Base-by-base conservation (phyloP, 2,888 invertebrate species). In the Tromatobia lineatoria region DNA sequence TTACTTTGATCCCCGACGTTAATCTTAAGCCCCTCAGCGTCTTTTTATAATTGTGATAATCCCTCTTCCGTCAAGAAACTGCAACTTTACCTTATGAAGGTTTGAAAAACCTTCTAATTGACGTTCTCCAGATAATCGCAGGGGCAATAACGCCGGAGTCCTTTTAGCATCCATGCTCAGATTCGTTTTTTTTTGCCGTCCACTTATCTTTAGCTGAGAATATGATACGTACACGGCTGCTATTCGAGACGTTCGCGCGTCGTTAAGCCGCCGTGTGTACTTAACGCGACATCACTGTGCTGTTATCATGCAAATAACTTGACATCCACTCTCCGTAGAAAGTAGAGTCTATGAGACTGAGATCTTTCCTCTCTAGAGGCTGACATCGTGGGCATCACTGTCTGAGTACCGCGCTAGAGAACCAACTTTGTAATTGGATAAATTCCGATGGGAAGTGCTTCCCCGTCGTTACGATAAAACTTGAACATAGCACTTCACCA, bases 361-460 rank as follows among this genome's bases (percentile, higher is more conserved):
- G 75, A 25, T 61, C 64, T 64, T 75, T 18, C 2, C 64, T 50
- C 18, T 20, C 23, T 20, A 23, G 23, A 23, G 54, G 20, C 23
- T 11, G 54, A 47, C n/a, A n/a, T n/a, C 11, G 59, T 11, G 50
- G 50, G 29, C 54, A 23, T 23, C 54, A 47, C 15, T 47, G 54
- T 23, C 10, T 38, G 54, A 20, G 23, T 11, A 23, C 54, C 54
- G 54, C 52, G 18, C 7, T 38, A 18, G 23, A 15, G 54, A 54
- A 52, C 38, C 52, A 83, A 83, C 74, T 79, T 83, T 70, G 47
- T 79, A 83, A 83, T 83, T 83, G 82, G 79, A 79, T 79, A 70
- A 79, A 83, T 83, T 83, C 47, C 47, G 25, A 83, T 79, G 75
- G 64, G 13, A 79, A 79, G 74, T 79, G 75, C 75, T 79, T 75